A percentile compares a stretch with the other conserved stretches of the same genome.
phyloP scores from a whole-genome alignment of 2,888 invertebrate species.

The Sussaba pulchella region DNA sequence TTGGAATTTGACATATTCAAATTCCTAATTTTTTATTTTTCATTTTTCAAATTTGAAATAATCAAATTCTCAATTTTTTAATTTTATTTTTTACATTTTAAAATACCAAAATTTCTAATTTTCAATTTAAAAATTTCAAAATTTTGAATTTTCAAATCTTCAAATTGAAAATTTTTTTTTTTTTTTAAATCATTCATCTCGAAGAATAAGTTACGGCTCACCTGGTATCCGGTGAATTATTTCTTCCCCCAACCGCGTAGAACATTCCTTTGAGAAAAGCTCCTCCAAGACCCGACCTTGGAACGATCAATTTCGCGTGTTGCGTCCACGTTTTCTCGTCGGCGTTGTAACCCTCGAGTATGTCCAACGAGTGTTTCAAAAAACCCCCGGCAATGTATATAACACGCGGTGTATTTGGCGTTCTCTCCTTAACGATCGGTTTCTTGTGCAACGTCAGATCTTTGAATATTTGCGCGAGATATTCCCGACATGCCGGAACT shows the following conservation, averaged over 20 bases:
- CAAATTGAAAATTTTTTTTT: no score
- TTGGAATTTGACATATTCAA: no score
- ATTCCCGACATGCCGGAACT: constrained; percentile 95
- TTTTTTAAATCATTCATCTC: no score
- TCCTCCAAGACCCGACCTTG: constrained; percentile 94
- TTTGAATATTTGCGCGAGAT: constrained; percentile 95
- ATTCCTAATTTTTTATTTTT: no score
- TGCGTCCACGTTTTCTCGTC: constrained; percentile 94
- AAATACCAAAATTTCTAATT: neutral
- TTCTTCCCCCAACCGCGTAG: constrained; percentile 96
- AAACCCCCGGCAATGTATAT: constrained; percentile 97
- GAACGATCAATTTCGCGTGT: constrained; percentile 93
- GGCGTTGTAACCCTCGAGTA: constrained; percentile 95
- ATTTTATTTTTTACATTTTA: no score
- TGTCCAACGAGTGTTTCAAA: constrained; percentile 93
- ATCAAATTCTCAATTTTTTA: no score
- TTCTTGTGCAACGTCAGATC: constrained; percentile 95
- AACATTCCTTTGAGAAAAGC: constrained; percentile 95
- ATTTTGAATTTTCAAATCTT: no score
- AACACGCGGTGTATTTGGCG: constrained; percentile 94
- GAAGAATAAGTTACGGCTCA: constrained; percentile 67
- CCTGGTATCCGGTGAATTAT: constrained; percentile 94
- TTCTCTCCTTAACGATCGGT: constrained; percentile 93
- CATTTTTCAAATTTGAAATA: no score
- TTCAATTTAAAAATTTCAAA: constrained; percentile 79